These are phyloP conservation scores for Lottia gigantea DNA, from an alignment of 2,888 invertebrate species.

Conservation along the genomic window DNA sequence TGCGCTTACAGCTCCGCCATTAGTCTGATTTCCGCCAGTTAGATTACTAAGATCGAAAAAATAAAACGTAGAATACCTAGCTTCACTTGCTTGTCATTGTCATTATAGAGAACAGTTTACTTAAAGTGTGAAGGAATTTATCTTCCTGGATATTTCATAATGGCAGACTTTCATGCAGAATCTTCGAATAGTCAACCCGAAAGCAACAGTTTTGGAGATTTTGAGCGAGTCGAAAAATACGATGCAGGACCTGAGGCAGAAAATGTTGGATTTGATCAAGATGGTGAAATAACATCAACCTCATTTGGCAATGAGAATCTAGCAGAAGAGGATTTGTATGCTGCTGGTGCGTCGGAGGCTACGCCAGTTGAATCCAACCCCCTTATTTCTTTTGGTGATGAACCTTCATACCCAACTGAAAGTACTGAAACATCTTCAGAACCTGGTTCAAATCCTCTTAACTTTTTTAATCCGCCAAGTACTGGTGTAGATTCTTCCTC, in stretches of 20 bases:
- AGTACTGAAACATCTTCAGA: conserved; percentile 33
- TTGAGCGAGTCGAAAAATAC: conserved; percentile 27
- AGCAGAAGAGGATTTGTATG: conserved; percentile 55
- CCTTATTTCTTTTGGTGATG: conserved; percentile 36
- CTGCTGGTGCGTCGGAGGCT: conserved; percentile 38
- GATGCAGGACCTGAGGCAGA: conserved; percentile 18
- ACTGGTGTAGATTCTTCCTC: conserved; percentile 24
- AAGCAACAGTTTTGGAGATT: conserved; percentile 37
- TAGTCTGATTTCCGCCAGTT: too few species aligned
- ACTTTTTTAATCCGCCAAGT: conserved; percentile 23
- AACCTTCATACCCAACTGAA: conserved; percentile 27
- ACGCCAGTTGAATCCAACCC: conserved; percentile 33
- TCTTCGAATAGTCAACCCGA: conserved; percentile 32
- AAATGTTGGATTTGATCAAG: conserved; percentile 34
- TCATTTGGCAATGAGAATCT: conserved; percentile 47
- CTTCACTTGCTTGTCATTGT: too few species aligned
- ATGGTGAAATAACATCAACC: conserved; percentile 52
- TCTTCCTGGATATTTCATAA: conserved; percentile 6
- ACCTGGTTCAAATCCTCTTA: conserved; percentile 24
- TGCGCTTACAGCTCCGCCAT: too few species aligned
- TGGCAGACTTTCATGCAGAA: conserved; percentile 25
- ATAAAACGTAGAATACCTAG: too few species aligned
- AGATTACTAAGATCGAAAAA: too few species aligned
- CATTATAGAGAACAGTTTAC: too few species aligned
- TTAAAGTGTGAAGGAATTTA: too few species aligned